phyloP scores from a whole-genome alignment of 2,797 vertebrate genomes.

The Rhinichthys osculus region DNA sequence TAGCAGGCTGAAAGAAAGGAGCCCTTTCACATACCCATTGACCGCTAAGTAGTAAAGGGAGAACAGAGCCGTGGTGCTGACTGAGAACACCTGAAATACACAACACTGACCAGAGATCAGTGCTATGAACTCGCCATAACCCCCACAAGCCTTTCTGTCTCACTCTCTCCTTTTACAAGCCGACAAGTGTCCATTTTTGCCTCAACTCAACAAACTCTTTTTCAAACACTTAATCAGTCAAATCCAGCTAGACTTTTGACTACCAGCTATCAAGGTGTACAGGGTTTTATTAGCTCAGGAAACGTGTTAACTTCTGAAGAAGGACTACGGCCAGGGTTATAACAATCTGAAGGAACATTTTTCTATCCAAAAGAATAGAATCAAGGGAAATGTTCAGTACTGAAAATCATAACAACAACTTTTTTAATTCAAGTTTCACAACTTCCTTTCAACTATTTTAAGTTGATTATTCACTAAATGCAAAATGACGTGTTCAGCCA shows the following conservation, averaged over 20 bases:
- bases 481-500: neutral
- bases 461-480: neutral
- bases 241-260: constrained; percentile 10
- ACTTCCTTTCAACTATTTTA: neutral
- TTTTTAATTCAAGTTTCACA: neutral
- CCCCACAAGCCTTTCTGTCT: constrained; percentile 11
- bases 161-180: constrained; percentile 17
- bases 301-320: neutral
- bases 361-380: neutral
- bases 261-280: constrained; percentile 5
- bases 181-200: constrained; percentile 29
- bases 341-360: neutral
- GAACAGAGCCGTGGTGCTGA: constrained; percentile 51
- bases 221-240: constrained; percentile 27
- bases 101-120: constrained; percentile 53
- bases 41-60: constrained; percentile 52
- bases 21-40: constrained; percentile 63
- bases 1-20: constrained; percentile 64
- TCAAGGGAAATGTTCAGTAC: neutral
- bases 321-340: neutral
- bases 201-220: constrained; percentile 19
- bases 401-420: neutral
- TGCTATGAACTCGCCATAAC: constrained; percentile 35
- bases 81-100: constrained; percentile 49
- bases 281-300: constrained; percentile 9